These are phyloP conservation scores for Aphis gossypii DNA, from an alignment of 1,140 invertebrate species.

Conservation along the genomic window DNA sequence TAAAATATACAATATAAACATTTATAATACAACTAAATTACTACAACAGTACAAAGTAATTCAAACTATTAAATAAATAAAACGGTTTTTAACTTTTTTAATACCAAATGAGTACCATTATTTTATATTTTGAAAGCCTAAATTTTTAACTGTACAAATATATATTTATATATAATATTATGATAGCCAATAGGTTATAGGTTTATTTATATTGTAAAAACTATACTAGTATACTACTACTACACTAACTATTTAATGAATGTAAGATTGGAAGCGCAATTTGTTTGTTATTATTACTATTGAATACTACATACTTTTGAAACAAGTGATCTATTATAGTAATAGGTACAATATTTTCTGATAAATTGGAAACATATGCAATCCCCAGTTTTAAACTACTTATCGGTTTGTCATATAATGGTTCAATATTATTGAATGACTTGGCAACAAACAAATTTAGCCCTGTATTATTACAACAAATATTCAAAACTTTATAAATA, in stretches of 20 bases:
- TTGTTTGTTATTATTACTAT: background rate
- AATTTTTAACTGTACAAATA: background rate
- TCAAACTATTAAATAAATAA: no score
- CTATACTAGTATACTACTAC: no score
- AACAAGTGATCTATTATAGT: background rate
- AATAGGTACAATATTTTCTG: background rate
- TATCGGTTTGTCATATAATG: background rate
- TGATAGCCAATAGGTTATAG: no score
- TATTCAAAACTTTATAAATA: background rate
- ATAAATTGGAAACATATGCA: background rate
- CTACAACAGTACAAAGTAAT: no score
- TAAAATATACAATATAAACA: no score
- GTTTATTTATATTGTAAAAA: no score
- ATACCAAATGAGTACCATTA: no score
- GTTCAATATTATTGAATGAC: background rate
- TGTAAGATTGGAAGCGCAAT: background rate
- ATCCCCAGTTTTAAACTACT: background rate
- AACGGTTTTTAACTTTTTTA: no score
- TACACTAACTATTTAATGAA: constrained; percentile 6
- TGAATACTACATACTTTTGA: background rate
- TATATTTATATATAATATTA: background rate
- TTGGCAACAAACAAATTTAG: background rate
- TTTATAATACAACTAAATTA: no score
- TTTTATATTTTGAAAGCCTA: no score
- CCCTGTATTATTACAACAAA: background rate